phyloP scores from a whole-genome alignment of 2,888 invertebrate genomes.

The Trypoxylon attenuatum region DNA sequence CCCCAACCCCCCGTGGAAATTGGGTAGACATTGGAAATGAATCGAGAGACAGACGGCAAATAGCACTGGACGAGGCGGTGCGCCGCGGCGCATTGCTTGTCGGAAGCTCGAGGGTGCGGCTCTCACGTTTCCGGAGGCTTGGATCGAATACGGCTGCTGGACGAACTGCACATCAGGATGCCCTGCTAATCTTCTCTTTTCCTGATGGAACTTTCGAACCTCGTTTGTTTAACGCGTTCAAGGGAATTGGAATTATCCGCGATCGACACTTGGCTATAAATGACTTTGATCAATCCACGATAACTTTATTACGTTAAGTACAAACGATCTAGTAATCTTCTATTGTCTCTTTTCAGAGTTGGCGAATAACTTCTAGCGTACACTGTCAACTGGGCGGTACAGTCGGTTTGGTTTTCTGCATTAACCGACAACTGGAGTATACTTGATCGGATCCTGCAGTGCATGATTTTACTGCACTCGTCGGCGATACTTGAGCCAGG shows the following conservation, averaged over 20 bases:
- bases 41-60: conserved; percentile 66
- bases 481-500: conserved; percentile 32
- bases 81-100: conserved; percentile 2
- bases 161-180: neutral
- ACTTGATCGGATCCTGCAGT: conserved; percentile 38
- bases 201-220: no score
- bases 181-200: no score
- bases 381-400: no score
- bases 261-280: no score
- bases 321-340: no score
- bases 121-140: neutral
- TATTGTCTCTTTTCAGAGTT: no score
- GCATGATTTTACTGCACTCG: conserved; percentile 52
- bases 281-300: no score
- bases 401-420: no score
- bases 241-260: neutral
- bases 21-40: conserved; percentile 67
- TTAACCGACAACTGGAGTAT: no score
- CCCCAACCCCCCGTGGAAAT: conserved; percentile 61
- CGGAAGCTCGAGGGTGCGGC: neutral
- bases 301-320: no score
- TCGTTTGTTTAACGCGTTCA: neutral
- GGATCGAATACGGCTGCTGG: no score
- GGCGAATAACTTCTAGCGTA: no score
- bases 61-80: conserved; percentile 51